Percentiles rank a stretch among this genome's conserved stretches.
phyloP scores from a whole-genome alignment of 2,113 vertebrate genomes.

The Isurus oxyrinchus region DNA sequence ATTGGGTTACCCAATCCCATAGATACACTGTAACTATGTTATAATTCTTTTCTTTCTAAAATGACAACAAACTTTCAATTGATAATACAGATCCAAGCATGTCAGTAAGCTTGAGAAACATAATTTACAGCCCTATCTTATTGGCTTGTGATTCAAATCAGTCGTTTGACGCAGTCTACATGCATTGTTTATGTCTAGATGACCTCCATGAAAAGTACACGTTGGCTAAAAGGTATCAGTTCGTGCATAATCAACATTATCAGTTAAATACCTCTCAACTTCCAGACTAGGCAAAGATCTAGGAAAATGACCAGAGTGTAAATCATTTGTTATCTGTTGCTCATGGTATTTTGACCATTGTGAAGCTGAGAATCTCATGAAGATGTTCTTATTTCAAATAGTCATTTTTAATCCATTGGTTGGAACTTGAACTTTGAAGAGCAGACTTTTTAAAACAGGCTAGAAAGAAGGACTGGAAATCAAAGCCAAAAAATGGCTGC shows the following conservation, averaged over 20 bases:
- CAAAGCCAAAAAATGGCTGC: too few relatives aligned
- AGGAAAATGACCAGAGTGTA: background rate
- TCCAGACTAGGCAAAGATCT: conserved; percentile 1
- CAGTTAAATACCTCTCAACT: conserved; percentile 2
- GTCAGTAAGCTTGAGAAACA: conserved; percentile 14
- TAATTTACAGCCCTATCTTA: conserved; percentile 29
- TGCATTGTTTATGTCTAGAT: conserved; percentile 29
- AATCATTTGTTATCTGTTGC: conserved; percentile 7
- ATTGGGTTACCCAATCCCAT: background rate
- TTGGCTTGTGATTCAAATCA: conserved; percentile 31
- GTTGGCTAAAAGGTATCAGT: background rate
- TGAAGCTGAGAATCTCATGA: background rate
- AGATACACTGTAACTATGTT: conserved; percentile 10
- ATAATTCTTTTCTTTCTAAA: conserved; percentile 23
- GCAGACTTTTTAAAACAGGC: too few relatives aligned
- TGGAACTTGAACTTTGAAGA: too few relatives aligned
- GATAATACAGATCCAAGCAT: conserved; percentile 5
- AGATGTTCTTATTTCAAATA: too few relatives aligned
- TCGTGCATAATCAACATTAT: background rate
- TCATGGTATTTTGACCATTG: background rate
- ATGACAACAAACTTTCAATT: conserved; percentile 29
- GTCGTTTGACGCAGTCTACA: background rate
- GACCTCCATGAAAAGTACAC: background rate
- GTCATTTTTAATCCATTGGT: too few relatives aligned
- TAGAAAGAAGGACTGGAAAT: too few relatives aligned